phyloP scores from a whole-genome alignment of 2,113 vertebrate species.

The Bungarus multicinctus region DNA sequence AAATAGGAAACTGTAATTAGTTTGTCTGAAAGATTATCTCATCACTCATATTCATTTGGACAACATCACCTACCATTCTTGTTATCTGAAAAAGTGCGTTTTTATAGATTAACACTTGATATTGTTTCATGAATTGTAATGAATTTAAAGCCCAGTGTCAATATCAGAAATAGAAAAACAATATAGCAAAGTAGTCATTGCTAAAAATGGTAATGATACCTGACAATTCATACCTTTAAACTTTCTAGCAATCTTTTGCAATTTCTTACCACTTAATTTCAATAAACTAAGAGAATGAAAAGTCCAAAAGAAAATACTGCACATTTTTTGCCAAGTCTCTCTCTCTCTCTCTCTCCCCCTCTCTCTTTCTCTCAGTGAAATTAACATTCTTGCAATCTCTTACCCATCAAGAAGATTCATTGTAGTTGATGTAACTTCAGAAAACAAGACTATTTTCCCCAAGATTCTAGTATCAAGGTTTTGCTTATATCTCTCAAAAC shows the following conservation, averaged over 20 bases:
- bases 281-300: not conserved
- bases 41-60: not conserved
- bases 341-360: not conserved
- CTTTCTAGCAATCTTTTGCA: not conserved
- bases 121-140: not conserved
- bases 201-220: not conserved
- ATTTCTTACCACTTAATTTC: not conserved
- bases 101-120: not conserved
- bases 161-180: not conserved
- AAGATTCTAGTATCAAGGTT: constrained; percentile 78
- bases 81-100: not conserved
- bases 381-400: constrained; percentile 36
- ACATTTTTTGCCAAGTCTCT: not conserved
- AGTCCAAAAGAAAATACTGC: not conserved
- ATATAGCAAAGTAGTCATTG: not conserved
- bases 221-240: not conserved
- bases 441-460: constrained; percentile 81
- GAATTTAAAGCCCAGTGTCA: not conserved
- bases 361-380: not conserved
- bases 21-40: not conserved
- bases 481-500: constrained; percentile 73
- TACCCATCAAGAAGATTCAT: constrained; percentile 94
- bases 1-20: not conserved
- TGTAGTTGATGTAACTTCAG: constrained; percentile 81
- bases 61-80: not conserved